These are phyloP conservation scores for Calameuta filiformis DNA, from an alignment of 2,888 invertebrate species.

Conservation along the genomic window DNA sequence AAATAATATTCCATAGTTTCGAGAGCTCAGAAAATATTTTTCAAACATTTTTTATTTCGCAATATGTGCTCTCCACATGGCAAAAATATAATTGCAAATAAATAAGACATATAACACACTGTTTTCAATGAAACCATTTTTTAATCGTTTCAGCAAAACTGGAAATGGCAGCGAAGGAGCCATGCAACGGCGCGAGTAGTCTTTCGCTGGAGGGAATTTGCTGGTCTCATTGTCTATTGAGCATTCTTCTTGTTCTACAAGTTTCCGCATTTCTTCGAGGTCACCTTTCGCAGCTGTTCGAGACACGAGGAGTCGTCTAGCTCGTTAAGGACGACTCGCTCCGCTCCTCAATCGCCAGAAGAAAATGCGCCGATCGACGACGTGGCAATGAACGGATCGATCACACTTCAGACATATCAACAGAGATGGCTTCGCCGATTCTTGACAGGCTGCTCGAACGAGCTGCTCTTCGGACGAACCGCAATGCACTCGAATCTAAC, in stretches of 20 bases:
- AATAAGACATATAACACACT: neutral
- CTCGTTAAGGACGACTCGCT: conserved; percentile 37
- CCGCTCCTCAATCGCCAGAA: conserved; percentile 34
- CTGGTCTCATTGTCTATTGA: neutral
- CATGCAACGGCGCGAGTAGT: conserved; percentile 53
- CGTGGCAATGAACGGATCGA: conserved; percentile 20
- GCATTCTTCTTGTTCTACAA: neutral
- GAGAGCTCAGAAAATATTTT: too few species aligned
- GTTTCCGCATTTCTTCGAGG: neutral
- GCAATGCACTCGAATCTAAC: neutral
- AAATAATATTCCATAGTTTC: too few species aligned
- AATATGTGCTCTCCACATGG: neutral
- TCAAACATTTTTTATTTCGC: too few species aligned
- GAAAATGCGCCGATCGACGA: conserved; percentile 24
- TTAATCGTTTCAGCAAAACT: conserved; percentile 55
- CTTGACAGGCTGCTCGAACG: neutral
- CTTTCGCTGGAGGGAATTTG: neutral
- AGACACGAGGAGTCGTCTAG: conserved; percentile 53
- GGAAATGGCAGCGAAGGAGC: conserved; percentile 54
- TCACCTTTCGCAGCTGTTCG: conserved; percentile 4
- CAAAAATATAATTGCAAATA: neutral
- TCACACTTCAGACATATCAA: conserved; percentile 1
- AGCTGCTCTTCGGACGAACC: neutral
- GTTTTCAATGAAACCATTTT: neutral
- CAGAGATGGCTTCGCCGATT: neutral